phyloP scores from a whole-genome alignment of 2,888 invertebrate species.

The Tribolium freemani region DNA sequence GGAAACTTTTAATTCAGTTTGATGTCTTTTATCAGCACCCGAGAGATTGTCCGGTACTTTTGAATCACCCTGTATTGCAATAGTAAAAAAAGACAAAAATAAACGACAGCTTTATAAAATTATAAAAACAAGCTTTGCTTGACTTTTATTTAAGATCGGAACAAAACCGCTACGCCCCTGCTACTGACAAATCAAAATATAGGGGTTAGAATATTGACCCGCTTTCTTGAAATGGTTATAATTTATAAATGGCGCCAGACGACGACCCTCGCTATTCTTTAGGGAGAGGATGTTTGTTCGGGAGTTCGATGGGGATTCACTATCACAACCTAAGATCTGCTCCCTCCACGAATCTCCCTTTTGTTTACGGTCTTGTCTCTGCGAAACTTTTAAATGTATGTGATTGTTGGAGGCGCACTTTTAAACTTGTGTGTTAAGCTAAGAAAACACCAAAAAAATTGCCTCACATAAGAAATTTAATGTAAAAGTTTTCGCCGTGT shows the following conservation, averaged over 20 bases:
- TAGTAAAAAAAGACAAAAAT: too few species aligned
- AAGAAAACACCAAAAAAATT: constrained; percentile 12
- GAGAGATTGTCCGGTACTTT: too few species aligned
- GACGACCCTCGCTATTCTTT: constrained; percentile 36
- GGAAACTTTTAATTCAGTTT: too few species aligned
- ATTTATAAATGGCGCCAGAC: constrained; percentile 41
- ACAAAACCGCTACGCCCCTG: neutral
- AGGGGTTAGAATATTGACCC: constrained; percentile 36
- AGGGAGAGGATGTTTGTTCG: constrained; percentile 36
- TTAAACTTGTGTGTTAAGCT: constrained; percentile 20
- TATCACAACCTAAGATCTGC: constrained; percentile 11
- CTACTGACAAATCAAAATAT: constrained; percentile 23
- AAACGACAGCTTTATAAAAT: too few species aligned
- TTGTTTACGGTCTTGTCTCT: constrained; percentile 39
- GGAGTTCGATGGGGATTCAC: constrained; percentile 28
- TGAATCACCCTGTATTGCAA: too few species aligned
- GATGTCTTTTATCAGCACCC: too few species aligned
- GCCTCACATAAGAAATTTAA: constrained; percentile 30
- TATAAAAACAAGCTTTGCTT: too few species aligned
- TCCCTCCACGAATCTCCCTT: constrained; percentile 13
- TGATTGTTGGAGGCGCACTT: constrained; percentile 34
- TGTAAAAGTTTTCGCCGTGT: constrained; percentile 25
- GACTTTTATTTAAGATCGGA: neutral
- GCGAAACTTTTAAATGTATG: constrained; percentile 39
- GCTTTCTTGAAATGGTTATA: constrained; percentile 32